Evolutionary conservation across 2,888 invertebrate species (phyloP), one percentile per base, ranked within the genome.

Genomic region (Stegana nigrithorax): DNA sequence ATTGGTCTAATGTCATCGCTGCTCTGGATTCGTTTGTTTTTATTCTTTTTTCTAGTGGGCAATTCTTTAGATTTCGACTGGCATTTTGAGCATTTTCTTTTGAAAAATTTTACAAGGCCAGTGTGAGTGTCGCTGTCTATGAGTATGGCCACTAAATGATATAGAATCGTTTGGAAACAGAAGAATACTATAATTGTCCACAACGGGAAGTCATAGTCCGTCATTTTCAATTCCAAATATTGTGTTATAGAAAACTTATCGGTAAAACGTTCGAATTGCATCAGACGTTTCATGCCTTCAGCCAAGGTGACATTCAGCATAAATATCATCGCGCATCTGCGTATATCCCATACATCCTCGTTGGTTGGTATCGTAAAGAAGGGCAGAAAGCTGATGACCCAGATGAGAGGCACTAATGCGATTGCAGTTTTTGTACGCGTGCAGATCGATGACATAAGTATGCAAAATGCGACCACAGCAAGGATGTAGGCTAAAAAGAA

Each of bases 251-350:
- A 59, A 32, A 68, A 19, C 0, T 14, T 0, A 0, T 1, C 7
- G 1, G 42, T 4, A 17, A 61, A 36, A 0, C 50, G 39, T 14
- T 71, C 67, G 1, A 67, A 21, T 42, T 59, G 36, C 1, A 73
- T 12, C 2, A 74, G 25, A 4, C 58, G 45, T 1, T 39, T 50
- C 0, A 74, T 7, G 0, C 78, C 74, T 1, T 61, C 64, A 12
- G 65, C 59, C 2, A 74, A 19, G 0, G 72, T 56, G 36, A 74
- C 73, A 63, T 75, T 73, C 73, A 77, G 7, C 72, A 17, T 0
- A 17, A 69, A 2, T 1, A 65, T 7, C 0, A 65, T 26, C 10
- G 62, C 45, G 0, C 58, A 0, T 1, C 21, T 2, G 14, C 63
- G n/a, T 0, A 64, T 0, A 0, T 4, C 0, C n/a, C 21, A 0